These are phyloP conservation scores for Parazoanthus atlanticus DNA, from an alignment of 92 coral and sea anemone genomes.

Conservation along the genomic window DNA sequence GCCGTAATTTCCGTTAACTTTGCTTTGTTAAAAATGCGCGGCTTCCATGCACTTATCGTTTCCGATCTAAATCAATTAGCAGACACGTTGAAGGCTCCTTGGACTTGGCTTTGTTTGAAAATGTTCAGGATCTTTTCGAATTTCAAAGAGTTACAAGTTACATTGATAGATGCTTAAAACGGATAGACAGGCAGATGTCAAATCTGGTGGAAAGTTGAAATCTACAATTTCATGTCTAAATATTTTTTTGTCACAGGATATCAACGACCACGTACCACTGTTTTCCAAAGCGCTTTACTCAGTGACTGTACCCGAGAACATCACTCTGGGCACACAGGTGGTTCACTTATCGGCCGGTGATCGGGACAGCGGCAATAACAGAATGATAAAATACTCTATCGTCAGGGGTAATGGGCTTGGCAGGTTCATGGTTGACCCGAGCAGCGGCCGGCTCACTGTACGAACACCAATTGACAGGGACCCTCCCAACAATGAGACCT, in stretches of 20 bases:
- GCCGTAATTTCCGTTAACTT: too few species aligned
- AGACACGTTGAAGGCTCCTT: too few species aligned
- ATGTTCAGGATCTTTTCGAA: too few species aligned
- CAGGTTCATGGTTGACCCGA: slow-evolving; percentile 83
- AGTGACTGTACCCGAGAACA: slow-evolving; percentile 76
- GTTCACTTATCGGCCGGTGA: slow-evolving; percentile 78
- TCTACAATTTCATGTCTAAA: not conserved
- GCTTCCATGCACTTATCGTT: too few species aligned
- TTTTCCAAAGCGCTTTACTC: slow-evolving; percentile 73
- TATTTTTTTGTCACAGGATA: slow-evolving; percentile 56
- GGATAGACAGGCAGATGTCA: not conserved
- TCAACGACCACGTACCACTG: slow-evolving; percentile 86
- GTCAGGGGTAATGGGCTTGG: slow-evolving; percentile 78
- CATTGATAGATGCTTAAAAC: too few species aligned
- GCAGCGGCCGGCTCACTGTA: slow-evolving; percentile 84
- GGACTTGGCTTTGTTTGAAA: too few species aligned
- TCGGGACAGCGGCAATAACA: slow-evolving; percentile 64
- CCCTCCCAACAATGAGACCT: slow-evolving; percentile 79
- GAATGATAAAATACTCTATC: slow-evolving; percentile 71
- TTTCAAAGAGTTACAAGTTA: too few species aligned
- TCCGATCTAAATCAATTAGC: too few species aligned
- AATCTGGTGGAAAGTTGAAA: not conserved
- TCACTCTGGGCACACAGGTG: slow-evolving; percentile 74
- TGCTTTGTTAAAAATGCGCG: too few species aligned
- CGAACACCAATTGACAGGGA: slow-evolving; percentile 81